phyloP scores from a whole-genome alignment of 2,888 invertebrate species.

The Schizotus pectinicornis region DNA sequence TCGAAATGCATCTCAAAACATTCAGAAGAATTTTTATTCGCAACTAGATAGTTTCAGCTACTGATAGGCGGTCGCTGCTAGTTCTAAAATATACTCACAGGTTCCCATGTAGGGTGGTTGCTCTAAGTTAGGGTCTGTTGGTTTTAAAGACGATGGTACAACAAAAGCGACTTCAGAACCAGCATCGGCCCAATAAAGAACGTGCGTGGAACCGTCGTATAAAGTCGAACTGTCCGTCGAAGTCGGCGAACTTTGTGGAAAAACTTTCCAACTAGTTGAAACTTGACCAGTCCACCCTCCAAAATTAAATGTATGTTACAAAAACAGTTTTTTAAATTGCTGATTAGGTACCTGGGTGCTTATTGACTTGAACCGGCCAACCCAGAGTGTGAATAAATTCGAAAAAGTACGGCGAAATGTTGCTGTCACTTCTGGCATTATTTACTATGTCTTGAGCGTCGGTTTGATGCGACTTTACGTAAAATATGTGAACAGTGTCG shows the following conservation, averaged over 20 bases:
- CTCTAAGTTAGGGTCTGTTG: constrained; percentile 38
- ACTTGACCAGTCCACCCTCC: constrained; percentile 86
- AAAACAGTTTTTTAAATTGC: neutral
- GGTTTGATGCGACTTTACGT: constrained; percentile 86
- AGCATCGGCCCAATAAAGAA: constrained; percentile 95
- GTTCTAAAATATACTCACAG: constrained; percentile 43
- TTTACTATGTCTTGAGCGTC: constrained; percentile 78
- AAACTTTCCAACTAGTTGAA: constrained; percentile 77
- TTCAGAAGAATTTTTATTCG: too few relatives aligned
- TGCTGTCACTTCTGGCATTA: constrained; percentile 66
- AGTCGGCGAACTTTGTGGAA: constrained; percentile 30
- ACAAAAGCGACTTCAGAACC: constrained; percentile 95
- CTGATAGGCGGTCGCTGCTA: too few relatives aligned
- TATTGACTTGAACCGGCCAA: constrained; percentile 82
- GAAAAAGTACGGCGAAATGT: constrained; percentile 62
- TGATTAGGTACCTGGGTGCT: constrained; percentile 75
- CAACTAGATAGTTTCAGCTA: too few relatives aligned
- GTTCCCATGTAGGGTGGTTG: constrained; percentile 43
- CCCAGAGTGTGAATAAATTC: constrained; percentile 78
- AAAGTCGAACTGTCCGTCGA: constrained; percentile 40
- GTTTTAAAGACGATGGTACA: constrained; percentile 70
- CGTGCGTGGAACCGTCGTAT: constrained; percentile 84
- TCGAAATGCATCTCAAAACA: constrained; percentile 5
- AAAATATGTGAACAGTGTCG: constrained; percentile 94
- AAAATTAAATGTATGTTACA: neutral